Percentiles rank a stretch among this genome's conserved stretches.
These are phyloP conservation scores for Drosophila mauritiana DNA, from an alignment of 1,140 invertebrate species.

Conservation along the genomic window DNA sequence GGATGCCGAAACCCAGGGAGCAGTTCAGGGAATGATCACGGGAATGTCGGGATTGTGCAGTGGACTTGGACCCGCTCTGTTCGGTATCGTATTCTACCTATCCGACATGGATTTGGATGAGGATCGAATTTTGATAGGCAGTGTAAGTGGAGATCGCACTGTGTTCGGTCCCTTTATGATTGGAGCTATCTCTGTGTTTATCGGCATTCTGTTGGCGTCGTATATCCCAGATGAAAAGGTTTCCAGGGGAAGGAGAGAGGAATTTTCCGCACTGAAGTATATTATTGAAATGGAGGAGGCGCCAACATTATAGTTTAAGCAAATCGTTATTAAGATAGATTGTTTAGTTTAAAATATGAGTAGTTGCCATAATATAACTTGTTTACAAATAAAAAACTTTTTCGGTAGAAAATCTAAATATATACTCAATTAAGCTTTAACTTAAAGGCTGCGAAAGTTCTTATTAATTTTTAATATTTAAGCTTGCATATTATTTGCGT, in stretches of 20 bases:
- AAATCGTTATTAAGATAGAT: neutral
- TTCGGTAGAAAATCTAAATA: no score
- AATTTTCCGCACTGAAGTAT: slow-evolving; percentile 5
- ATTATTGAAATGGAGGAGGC: slow-evolving; percentile 7
- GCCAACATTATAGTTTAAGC: no score
- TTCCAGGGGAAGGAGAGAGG: neutral
- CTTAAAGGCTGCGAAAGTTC: no score
- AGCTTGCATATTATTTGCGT: no score
- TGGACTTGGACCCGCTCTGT: slow-evolving; percentile 96
- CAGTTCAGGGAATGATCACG: slow-evolving; percentile 99
- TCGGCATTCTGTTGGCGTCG: slow-evolving; percentile 95
- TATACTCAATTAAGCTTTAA: no score
- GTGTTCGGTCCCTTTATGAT: slow-evolving; percentile 99
- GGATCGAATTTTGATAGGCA: slow-evolving; percentile 71
- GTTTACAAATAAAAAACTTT: no score
- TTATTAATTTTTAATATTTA: no score
- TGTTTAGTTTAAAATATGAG: no score
- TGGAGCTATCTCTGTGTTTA: slow-evolving; percentile 97
- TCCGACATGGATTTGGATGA: slow-evolving; percentile 98
- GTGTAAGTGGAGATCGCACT: slow-evolving; percentile 86
- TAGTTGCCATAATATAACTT: no score
- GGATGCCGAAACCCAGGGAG: slow-evolving; percentile 97
- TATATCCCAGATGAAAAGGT: slow-evolving; percentile 92
- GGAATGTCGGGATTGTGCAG: slow-evolving; percentile 97
- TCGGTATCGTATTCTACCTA: slow-evolving; percentile 98